These are phyloP conservation scores for Palloptera scutellata DNA, from an alignment of 2,888 invertebrate genomes.

Conservation along the genomic window DNA sequence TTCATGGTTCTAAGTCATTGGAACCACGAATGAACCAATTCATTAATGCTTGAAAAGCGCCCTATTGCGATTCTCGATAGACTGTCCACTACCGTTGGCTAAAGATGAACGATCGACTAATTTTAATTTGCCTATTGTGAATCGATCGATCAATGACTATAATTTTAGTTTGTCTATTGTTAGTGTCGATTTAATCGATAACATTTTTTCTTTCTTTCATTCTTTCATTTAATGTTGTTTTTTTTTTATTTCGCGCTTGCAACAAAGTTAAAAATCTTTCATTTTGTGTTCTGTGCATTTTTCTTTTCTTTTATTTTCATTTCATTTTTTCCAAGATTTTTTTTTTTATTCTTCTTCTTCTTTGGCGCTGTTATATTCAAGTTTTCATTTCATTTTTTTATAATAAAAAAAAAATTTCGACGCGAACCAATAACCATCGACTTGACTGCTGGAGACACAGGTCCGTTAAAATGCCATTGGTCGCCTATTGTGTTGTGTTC, in stretches of 20 bases:
- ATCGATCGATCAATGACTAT: no score
- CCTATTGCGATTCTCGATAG: no score
- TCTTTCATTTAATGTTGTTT: background rate
- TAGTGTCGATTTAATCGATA: no score
- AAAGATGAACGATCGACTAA: no score
- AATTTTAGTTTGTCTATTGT: no score
- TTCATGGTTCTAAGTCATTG: no score
- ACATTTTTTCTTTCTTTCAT: slow-evolving; percentile 5
- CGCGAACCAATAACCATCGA: slow-evolving; percentile 62
- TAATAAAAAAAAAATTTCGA: slow-evolving; percentile 53
- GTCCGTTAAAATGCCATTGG: slow-evolving; percentile 57
- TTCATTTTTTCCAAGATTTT: slow-evolving; percentile 13
- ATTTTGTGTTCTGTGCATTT: background rate
- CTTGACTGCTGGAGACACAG: slow-evolving; percentile 48
- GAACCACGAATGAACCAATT: no score
- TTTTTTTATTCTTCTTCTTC: background rate
- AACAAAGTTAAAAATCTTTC: slow-evolving; percentile 9
- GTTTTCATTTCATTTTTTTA: slow-evolving; percentile 42
- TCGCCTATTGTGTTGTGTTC: slow-evolving; percentile 26
- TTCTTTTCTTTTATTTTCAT: slow-evolving; percentile 21
- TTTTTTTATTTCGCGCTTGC: slow-evolving; percentile 5
- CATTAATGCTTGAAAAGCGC: no score
- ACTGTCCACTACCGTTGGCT: no score
- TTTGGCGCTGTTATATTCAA: slow-evolving; percentile 27
- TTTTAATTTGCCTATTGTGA: no score